Percentiles rank a stretch among this genome's conserved stretches.
phyloP scores from a whole-genome alignment of 2,113 vertebrate genomes.

The Apodemus sylvaticus region DNA sequence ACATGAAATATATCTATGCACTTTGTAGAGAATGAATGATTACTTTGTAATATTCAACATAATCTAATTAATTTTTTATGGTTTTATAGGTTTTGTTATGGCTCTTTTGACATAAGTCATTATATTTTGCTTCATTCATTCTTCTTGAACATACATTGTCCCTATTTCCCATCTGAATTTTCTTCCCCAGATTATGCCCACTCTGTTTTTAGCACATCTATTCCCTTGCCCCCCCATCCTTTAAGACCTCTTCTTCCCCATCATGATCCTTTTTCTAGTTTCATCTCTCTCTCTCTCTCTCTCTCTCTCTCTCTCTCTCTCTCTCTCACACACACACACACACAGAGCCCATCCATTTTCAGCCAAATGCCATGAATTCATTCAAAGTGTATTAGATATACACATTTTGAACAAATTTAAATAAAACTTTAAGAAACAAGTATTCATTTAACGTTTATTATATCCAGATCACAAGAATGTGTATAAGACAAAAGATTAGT shows the following conservation, averaged over 20 bases:
- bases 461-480: neutral
- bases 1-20: neutral
- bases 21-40: neutral
- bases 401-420: slow-evolving; percentile 9
- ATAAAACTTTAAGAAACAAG: neutral
- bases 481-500: neutral
- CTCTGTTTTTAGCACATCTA: neutral
- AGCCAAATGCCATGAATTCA: neutral
- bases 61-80: neutral
- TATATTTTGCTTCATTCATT: too few relatives aligned
- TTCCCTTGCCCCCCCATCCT: neutral
- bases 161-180: too few relatives aligned
- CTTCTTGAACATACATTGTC: neutral
- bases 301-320: too few relatives aligned
- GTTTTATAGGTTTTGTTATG: neutral
- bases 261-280: neutral
- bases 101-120: neutral
- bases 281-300: too few relatives aligned
- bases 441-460: slow-evolving; percentile 8
- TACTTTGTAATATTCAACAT: slow-evolving; percentile 30
- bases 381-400: neutral
- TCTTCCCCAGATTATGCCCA: neutral
- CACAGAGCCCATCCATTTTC: neutral
- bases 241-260: neutral
- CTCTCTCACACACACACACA: too few relatives aligned